Base-by-base conservation (phyloP, 30 jellyfish, hydroid and myxozoan species). In the Hydractinia symbiolongicarpus region DNA sequence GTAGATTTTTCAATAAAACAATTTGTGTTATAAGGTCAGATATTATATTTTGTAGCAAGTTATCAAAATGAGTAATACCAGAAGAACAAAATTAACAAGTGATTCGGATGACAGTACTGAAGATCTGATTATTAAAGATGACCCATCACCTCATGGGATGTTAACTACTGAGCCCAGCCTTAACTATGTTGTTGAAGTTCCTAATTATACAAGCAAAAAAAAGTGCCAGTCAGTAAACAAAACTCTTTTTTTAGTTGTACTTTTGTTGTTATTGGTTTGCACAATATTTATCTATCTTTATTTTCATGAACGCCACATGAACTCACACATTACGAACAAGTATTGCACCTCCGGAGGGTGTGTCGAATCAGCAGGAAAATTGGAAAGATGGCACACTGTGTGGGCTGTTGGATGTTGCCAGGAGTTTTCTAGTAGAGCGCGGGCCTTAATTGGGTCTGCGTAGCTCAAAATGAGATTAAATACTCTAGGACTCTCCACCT, bases 291-390 rank as follows among this genome's bases (percentile, higher is more conserved):
- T 51, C 10, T 50, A 21, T 50, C 55, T 76, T n/a, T 76, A 76
- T 76, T 17, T 20, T 52, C 84, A 55, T 76, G 75, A 76, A 53
- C 53, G 55, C 15, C 17, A 44, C 9, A 64, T 6, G 19, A 7
- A 53, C 52, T 1, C 72, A 76, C 0, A 9, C 7, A 7, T 6
- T 50, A 83, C 54, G 55, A 50, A 8, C 11, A 76, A 30, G 17
- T 50, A 21, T 21, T 89, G 96, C 75, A 13, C 66, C 54, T 66
- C 96, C 5, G 86, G 92, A 5, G 91, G 96, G 9, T 90, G 97
- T 69, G 77, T 84, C 4, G 90, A 85, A 80, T 90, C 97, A 44
- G 89, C 97, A 8, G 88, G n/a, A n/a, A n/a, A n/a, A n/a, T n/a
- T n/a, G n/a, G n/a, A n/a, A n/a, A n/a, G n/a, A n/a, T n/a, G n/a